Base-by-base conservation (phyloP, 2,888 invertebrate species). In the Dorcus hopei region DNA sequence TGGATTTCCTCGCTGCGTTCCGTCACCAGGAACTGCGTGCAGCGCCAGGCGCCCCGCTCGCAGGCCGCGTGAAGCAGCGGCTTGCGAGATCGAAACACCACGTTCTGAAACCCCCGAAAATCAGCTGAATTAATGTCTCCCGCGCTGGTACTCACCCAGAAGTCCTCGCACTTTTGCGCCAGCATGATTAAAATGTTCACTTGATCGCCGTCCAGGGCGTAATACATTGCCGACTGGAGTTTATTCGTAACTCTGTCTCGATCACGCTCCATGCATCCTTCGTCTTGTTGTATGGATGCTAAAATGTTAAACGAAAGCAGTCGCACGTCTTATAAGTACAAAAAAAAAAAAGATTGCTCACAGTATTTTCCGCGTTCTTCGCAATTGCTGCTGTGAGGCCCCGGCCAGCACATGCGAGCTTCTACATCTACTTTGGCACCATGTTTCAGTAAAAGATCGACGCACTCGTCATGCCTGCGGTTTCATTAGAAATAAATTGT, bases 381-480 rank as follows among this genome's bases (percentile, higher is more conserved):
- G 71, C 88, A 88, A 70, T 87, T 87, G 66, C 83, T 84, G 62
- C 83, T 85, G 71, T 90, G 89, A 4, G 85, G 82, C 7, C 87
- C 87, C 0, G 90, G 90, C 81, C 87, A 90, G 72, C 90, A 90
- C 85, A 90, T 87, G 16, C 89, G 80, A 0, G 87, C 85, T 72
- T 88, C 88, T 0, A 87, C 84, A 74, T 89, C 88, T 11, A 87
- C 83, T 63, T 87, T 82, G 5, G 87, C 89, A 19, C 89, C 89
- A 75, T 87, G 84, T 67, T 87, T 85, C 52, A 89, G 71, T 39
- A 90, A 74, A 42, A 88, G 70, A 71, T 88, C 87, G 9, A 89
- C 87, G 69, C 87, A 86, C 65, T 87, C 86, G 68, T 86, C 85
- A 70, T 87, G 84, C 52, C 83, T 83, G 67, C 26, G 1, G 26